A percentile compares a stretch with the other conserved stretches of the same genome.
phyloP scores from a whole-genome alignment of 2,888 invertebrate species.

The Anagyrus pseudococci region DNA sequence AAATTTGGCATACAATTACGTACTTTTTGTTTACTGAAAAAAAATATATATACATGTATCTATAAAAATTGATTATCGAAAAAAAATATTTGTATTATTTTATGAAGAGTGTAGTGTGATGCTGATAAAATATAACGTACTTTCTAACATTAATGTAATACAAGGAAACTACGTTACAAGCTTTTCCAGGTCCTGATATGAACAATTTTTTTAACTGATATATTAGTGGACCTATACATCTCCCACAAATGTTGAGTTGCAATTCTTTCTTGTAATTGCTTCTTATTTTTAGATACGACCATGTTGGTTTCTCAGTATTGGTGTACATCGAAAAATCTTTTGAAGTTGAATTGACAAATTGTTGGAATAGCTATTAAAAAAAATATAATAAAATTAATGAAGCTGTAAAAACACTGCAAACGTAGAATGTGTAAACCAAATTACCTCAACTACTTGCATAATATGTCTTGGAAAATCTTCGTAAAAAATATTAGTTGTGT shows the following conservation, averaged over 20 bases:
- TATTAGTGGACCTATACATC: constrained; percentile 18
- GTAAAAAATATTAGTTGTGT: constrained; percentile 7
- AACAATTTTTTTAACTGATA: constrained; percentile 20
- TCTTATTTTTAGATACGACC: constrained; percentile 32
- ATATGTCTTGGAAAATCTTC: constrained; percentile 27
- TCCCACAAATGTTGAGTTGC: constrained; percentile 28
- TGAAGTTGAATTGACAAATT: constrained; percentile 8
- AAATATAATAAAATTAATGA: too few relatives aligned
- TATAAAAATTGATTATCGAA: too few relatives aligned
- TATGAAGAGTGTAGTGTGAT: too few relatives aligned
- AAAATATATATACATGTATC: too few relatives aligned
- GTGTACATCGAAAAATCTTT: constrained; percentile 1
- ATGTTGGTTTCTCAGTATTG: constrained; percentile 26
- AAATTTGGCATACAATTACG: constrained; percentile 15
- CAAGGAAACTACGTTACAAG: constrained; percentile 28
- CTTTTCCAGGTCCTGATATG: constrained; percentile 25
- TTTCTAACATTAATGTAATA: constrained; percentile 27
- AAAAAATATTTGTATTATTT: too few relatives aligned
- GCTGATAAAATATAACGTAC: too few relatives aligned
- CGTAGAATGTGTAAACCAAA: too few relatives aligned
- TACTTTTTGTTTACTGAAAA: constrained; percentile 28
- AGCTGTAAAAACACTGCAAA: background rate
- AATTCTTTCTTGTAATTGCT: constrained; percentile 36
- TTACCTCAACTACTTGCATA: constrained; percentile 32
- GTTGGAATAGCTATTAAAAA: constrained; percentile 26